phyloP scores from a whole-genome alignment of 2,113 vertebrate species.

The Mobula hypostoma region DNA sequence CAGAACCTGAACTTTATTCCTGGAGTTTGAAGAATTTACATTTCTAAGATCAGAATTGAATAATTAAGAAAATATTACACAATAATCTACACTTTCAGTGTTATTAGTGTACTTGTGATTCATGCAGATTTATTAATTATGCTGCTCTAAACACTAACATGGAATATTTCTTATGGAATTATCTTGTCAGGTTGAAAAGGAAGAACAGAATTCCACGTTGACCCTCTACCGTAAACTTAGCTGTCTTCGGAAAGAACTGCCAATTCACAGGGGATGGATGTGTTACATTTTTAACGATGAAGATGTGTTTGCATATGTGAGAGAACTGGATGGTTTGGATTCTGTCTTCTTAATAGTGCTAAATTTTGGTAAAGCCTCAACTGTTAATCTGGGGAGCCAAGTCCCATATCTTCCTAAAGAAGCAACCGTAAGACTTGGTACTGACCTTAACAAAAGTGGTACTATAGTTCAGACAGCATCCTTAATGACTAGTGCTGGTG shows the following conservation, averaged over 20 bases:
- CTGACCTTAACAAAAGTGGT: constrained; percentile 48
- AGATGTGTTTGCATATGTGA: constrained; percentile 63
- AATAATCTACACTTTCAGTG: not conserved
- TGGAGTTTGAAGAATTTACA: not conserved
- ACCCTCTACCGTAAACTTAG: constrained; percentile 70
- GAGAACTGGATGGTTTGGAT: constrained; percentile 77
- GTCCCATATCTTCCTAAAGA: constrained; percentile 59
- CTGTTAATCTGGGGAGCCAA: constrained; percentile 59
- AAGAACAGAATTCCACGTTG: constrained; percentile 58
- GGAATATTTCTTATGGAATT: not conserved
- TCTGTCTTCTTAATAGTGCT: constrained; percentile 74
- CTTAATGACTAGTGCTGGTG: constrained; percentile 63
- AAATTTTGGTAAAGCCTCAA: constrained; percentile 68
- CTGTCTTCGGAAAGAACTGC: constrained; percentile 59
- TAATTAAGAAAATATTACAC: not conserved
- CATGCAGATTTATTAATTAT: not conserved
- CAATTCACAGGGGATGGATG: constrained; percentile 80
- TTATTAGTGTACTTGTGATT: not conserved
- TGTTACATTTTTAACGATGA: constrained; percentile 66
- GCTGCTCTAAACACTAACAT: not conserved
- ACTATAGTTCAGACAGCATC: constrained; percentile 49
- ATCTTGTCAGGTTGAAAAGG: constrained; percentile 63
- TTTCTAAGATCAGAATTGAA: not conserved
- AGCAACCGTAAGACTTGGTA: constrained; percentile 67
- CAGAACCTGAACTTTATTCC: not conserved